Evolutionary conservation across 2,797 vertebrate species (phyloP).

Genomic region (Platyrinchus mystaceus): DNA sequence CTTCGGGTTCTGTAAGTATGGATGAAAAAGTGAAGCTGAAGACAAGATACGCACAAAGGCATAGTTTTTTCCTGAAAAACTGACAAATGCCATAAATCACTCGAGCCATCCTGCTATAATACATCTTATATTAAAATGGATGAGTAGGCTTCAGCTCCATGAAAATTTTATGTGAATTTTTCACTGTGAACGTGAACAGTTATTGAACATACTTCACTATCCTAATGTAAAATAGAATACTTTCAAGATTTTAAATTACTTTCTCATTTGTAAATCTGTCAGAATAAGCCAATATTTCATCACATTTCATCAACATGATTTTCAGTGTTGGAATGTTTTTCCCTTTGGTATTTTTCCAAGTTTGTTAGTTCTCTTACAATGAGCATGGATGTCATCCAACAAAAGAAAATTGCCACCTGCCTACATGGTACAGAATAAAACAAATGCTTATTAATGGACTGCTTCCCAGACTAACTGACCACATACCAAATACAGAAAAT

Average conservation of each 20-base stretch:
- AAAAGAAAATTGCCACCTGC: neutral
- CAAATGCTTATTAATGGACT: neutral
- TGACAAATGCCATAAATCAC: conserved; percentile 30
- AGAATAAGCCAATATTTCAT: conserved; percentile 44
- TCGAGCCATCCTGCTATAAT: neutral
- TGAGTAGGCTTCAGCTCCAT: neutral
- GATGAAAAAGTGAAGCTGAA: conserved; percentile 25
- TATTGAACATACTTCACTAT: conserved; percentile 25
- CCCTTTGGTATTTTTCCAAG: neutral
- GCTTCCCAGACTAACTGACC: neutral
- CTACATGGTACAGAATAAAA: neutral
- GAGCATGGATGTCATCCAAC: neutral
- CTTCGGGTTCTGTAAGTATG: conserved; percentile 85
- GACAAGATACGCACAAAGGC: neutral
- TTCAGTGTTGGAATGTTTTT: neutral
- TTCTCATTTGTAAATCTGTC: conserved; percentile 48
- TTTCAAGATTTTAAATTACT: conserved; percentile 35
- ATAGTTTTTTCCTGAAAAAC: neutral
- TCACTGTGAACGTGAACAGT: conserved; percentile 4
- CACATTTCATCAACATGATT: neutral
- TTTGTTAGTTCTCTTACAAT: conserved; percentile 3
- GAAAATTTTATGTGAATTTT: conserved; percentile 44
- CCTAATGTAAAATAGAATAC: conserved; percentile 48
- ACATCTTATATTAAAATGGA: conserved; percentile 12
- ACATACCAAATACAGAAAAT: neutral